phyloP scores from a whole-genome alignment of 2,888 invertebrate species.

The Phymatocera aterrima region DNA sequence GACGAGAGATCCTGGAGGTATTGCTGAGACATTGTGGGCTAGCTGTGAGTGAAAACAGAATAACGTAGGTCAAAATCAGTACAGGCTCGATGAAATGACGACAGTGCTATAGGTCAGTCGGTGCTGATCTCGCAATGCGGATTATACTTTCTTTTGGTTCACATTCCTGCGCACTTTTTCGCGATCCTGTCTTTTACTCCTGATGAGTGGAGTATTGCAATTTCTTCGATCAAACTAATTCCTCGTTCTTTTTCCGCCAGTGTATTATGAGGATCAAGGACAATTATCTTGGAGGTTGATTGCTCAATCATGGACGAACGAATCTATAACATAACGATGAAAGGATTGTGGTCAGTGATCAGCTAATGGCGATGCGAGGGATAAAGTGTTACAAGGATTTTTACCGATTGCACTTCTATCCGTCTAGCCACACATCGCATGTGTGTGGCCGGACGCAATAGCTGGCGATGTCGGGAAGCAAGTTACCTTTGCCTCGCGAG shows the following conservation, averaged over 20 bases:
- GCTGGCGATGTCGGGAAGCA: neutral
- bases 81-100: neutral
- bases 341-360: constrained; percentile 4
- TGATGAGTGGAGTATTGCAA: neutral
- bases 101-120: neutral
- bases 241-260: neutral
- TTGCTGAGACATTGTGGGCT: no score
- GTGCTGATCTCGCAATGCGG: neutral
- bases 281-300: neutral
- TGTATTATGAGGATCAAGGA: neutral
- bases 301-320: neutral
- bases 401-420: constrained; percentile 46
- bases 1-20: no score
- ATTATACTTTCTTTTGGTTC: neutral
- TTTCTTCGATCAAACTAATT: neutral
- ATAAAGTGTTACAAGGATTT: constrained; percentile 65
- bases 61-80: neutral
- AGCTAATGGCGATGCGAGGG: neutral
- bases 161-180: neutral
- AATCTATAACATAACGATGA: constrained; percentile 1
- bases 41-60: neutral
- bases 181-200: neutral
- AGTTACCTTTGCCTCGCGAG: constrained; percentile 34
- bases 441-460: constrained; percentile 7
- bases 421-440: no score